A percentile compares a stretch with the other conserved stretches of the same genome.
These are phyloP conservation scores for Eucidaris tribuloides DNA, from an alignment of 35 echinoderm and acorn worm genomes.

Conservation along the genomic window DNA sequence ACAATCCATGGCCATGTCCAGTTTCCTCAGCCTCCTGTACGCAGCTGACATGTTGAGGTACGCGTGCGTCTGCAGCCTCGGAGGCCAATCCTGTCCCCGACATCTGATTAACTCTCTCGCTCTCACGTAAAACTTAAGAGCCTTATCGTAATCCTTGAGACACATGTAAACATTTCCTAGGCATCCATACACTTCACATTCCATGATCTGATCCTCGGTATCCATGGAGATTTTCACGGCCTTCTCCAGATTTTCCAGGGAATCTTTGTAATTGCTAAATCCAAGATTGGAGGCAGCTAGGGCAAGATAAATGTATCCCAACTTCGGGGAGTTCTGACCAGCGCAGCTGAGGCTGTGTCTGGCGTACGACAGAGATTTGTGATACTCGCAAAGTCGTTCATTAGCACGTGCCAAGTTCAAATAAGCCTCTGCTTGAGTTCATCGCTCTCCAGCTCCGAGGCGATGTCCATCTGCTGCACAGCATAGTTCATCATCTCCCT, in stretches of 20 bases:
- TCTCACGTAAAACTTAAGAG: constrained; percentile 73
- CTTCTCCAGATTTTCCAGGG: constrained; percentile 75
- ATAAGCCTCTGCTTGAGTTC: constrained; percentile 88
- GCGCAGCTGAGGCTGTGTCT: constrained; percentile 63
- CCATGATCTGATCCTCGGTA: constrained; percentile 63
- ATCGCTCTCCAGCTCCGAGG: constrained; percentile 62
- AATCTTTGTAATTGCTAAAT: constrained; percentile 77
- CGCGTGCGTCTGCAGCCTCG: constrained; percentile 47
- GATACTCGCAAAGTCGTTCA: constrained; percentile 85
- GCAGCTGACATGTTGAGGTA: constrained; percentile 73
- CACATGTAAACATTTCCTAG: constrained; percentile 62
- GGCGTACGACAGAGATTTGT: constrained; percentile 90
- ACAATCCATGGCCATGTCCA: constrained; percentile 84
- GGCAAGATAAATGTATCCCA: constrained; percentile 67
- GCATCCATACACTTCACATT: constrained; percentile 78
- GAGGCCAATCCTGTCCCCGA: constrained; percentile 81
- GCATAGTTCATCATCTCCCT: constrained; percentile 76
- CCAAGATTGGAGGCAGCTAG: constrained; percentile 83
- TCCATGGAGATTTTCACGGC: constrained; percentile 53
- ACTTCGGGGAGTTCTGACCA: constrained; percentile 28
- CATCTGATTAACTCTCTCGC: constrained; percentile 81
- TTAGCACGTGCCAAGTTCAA: constrained; percentile 86
- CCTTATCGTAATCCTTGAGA: constrained; percentile 95
- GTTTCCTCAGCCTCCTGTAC: constrained; percentile 76
- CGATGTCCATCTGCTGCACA: constrained; percentile 86